Evolutionary conservation across 1,140 invertebrate species (phyloP).

Genomic region (Pemphigus obesinymphae): DNA sequence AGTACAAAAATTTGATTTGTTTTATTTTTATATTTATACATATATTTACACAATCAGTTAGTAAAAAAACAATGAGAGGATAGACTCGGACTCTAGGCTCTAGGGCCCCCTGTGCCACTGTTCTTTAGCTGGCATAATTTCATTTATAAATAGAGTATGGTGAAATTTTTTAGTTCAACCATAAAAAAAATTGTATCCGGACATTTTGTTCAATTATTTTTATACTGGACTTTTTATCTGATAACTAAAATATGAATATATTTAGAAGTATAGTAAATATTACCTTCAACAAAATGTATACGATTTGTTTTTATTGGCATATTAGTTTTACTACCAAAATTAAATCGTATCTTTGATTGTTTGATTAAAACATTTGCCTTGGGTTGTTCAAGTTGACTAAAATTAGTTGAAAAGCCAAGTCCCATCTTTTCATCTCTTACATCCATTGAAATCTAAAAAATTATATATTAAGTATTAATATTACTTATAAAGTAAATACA

Average conservation of each 20-base stretch:
- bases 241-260: background rate
- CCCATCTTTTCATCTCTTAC: constrained; percentile 26
- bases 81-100: too few species aligned
- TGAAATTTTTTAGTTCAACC: too few species aligned
- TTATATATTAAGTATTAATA: too few species aligned
- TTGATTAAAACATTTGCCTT: background rate
- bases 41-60: too few species aligned
- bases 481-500: too few species aligned
- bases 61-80: too few species aligned
- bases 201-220: background rate
- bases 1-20: too few species aligned
- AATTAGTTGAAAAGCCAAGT: background rate
- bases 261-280: background rate
- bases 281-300: constrained; percentile 34
- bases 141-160: too few species aligned
- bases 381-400: background rate
- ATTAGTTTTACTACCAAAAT: constrained; percentile 24
- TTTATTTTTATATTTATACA: too few species aligned
- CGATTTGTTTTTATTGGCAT: constrained; percentile 33
- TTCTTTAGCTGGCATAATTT: too few species aligned
- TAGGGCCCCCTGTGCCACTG: too few species aligned
- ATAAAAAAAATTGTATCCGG: background rate
- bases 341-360: constrained; percentile 24
- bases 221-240: background rate
- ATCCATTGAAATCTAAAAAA: constrained; percentile 22